Base-by-base conservation (phyloP, 2,113 vertebrate species). In the Rhynchomys soricoides region DNA sequence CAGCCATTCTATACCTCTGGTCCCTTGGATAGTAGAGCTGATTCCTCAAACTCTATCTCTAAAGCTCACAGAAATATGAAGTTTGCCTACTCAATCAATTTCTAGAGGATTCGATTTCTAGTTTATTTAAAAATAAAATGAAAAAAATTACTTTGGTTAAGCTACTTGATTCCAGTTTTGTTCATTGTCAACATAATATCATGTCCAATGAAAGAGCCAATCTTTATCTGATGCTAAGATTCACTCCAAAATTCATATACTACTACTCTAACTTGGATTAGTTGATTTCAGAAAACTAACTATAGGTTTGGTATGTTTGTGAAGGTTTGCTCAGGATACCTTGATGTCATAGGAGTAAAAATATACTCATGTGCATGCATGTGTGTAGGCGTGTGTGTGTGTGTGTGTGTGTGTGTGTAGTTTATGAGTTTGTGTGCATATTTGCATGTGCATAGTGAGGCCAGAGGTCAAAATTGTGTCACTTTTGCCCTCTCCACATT, bases 141-240 rank as follows among this genome's bases (percentile, higher is more conserved):
- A 66, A 17, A 66, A 66, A 34, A 48, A 83, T 40, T 29, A 26
- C 11, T 89, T 15, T 75, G 17, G 15, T 89, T 43, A 13, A 91
- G 26, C 31, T 29, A 74, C 52, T 55, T 79, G 26, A 43, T 74
- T 93, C 89, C 86, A 77, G 26, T 90, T 52, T 93, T 83, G 73
- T 9, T 5, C 5, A 45, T 40, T 40, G 92, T 78, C 19, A 11
- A 52, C 2, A 62, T 64, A 89, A 64, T 71, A 86, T 26, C 8
- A 77, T 91, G 90, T 24, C 9, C 21, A 77, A 59, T 73, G 21
- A 88, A 75, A 81, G 87, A 79, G 3, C 5, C 21, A 50, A 11
- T 73, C 43, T 74, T 92, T 57, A 29, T 45, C 34, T 86, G 75
- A 10, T 50, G 57, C 31, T 16, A 75, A 90, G 17, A 90, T 50